Evolutionary conservation across 1,140 invertebrate genomes (phyloP), one percentile per base, ranked within the genome.

Genomic region (Vanessa tameamea): DNA sequence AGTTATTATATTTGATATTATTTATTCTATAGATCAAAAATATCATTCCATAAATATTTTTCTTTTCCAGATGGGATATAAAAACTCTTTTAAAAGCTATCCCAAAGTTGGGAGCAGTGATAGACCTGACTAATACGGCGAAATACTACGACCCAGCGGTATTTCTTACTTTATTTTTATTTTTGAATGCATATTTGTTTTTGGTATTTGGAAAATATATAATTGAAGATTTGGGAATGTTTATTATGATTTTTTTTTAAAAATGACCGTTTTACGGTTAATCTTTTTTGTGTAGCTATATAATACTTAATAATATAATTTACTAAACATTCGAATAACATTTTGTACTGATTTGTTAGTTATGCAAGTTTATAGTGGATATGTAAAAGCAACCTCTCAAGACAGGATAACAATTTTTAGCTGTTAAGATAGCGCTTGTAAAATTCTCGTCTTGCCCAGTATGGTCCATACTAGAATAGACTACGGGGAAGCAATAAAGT

Each of bases 21-120:
- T 43, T 43, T 43, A 43, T 43, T 9, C 9, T 43, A 43, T 9
- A 43, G 6, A 43, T 43, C 37, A 43, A 43, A 37, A 43, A 43
- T 51, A 13, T 31, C 6, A 55, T 11, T 72, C 14, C 69, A 63
- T 75, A 69, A 68, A 64, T 71, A 68, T 76, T 65, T 65, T 83
- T 79, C 75, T 73, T 82, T 88, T 88, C 70, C 85, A 92, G 90
- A 86, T 92, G 90, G 90, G 84, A 87, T 66, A 84, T 90, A 47
- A 74, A 81, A 55, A 67, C 78, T 6, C 82, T 92, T 37, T 69
- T 91, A 48, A 12, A 71, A 51, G 72, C 78, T 74, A 77, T 92
- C 64, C 89, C 90, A 0, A 88, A 85, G 50, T 77, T 92, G 63
- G 83, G 85, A 13, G 86, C 82, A 50, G 88, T 92, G 14, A 85